Base-by-base conservation (phyloP, 2,888 invertebrate species). In the Microctonus brassicae region DNA sequence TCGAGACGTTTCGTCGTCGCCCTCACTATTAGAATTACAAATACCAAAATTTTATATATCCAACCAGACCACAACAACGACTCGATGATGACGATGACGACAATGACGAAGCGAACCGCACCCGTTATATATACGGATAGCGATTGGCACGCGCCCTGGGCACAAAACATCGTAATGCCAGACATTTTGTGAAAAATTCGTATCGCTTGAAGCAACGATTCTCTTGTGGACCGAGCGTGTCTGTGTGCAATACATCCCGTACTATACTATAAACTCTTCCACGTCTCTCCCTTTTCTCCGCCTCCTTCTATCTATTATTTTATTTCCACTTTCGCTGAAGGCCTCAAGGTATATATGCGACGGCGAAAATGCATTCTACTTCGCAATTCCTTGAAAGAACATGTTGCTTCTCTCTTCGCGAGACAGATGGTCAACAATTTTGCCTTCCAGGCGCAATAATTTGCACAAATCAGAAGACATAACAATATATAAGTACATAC, bases 11-110 rank as follows among this genome's bases (percentile, higher is more conserved):
- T 63, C 24, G 67, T 4, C 1, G 47, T 58, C 34, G 66, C 42
- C 55, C 61, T 68, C 77, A 78, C 78, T 76, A 84, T 84, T 84
- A 84, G 84, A 84, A 84, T 84, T 83, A 84, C 84, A 84, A 84
- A 84, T 84, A 82, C 70, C 69, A 78, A 76, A 78, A 75, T 26
- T 68, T 79, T 83, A 80, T 81, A 77, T 75, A 80, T 79, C 75
- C 76, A 74, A 80, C 79, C 78, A 75, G 52, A 64, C 33, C 26
- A 64, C 33, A 29, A 26, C 24, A 9, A 47, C 47, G 63, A 62
- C 13, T 20, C n/a, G 20, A 60, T 60, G 36, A 62, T 22, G 39
- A 62, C 55, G 69, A 69, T 24, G 34, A 63, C 58, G 63, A 71
- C 42, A 60, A 69, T 55, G 62, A 61, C 55, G 67, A 67, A 4